These are phyloP conservation scores for Alligator mississippiensis DNA, from an alignment of 2,113 vertebrate species.

Conservation along the genomic window DNA sequence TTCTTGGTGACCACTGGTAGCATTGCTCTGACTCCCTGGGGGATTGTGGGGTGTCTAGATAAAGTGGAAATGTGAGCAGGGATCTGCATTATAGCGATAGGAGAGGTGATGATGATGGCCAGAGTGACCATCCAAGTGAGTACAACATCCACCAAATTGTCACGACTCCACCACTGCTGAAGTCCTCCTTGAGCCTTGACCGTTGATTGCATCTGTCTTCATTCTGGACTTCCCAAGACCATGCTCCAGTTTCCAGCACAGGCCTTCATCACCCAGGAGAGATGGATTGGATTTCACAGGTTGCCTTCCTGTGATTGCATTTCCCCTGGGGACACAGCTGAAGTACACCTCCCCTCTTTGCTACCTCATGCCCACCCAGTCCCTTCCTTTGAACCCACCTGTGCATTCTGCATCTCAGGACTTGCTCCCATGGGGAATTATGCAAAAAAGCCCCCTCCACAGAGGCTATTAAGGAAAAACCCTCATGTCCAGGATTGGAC, in stretches of 20 bases:
- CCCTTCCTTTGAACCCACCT: not conserved
- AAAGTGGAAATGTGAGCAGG: not conserved
- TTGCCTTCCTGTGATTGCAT: accelerated
- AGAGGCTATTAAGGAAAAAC: conserved; percentile 41
- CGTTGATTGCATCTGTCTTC: not conserved
- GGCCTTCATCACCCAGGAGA: not conserved
- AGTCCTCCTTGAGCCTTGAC: not conserved
- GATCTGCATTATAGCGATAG: too few relatives aligned
- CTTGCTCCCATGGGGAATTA: not conserved
- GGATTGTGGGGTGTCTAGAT: accelerated
- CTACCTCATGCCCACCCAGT: not conserved
- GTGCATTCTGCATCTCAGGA: not conserved
- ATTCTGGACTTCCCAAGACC: not conserved
- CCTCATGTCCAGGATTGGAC: conserved; percentile 3
- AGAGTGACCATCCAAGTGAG: too few relatives aligned
- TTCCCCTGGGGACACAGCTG: not conserved
- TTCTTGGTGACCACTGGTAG: not conserved
- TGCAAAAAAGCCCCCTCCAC: not conserved
- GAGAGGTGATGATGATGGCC: too few relatives aligned
- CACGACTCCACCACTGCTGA: not conserved
- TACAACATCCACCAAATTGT: not conserved
- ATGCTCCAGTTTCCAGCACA: not conserved
- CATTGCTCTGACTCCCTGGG: accelerated
- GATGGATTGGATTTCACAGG: not conserved
- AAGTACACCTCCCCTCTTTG: not conserved